Evolutionary conservation across 2,888 invertebrate species (phyloP), one percentile per base, ranked within the genome.

Genomic region (Eupithecia insigniata): DNA sequence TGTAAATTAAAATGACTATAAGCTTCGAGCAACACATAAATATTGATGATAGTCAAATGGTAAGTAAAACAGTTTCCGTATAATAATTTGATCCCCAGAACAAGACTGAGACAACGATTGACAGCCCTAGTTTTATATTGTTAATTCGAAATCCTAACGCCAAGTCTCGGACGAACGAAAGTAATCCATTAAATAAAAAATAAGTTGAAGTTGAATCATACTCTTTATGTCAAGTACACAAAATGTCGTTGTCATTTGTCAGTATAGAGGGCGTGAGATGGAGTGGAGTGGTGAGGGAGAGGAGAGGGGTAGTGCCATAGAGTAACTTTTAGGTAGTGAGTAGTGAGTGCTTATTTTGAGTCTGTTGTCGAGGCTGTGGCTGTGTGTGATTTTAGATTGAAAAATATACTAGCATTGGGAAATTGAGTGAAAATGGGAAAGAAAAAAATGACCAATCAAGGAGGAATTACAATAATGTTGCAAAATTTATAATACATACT

Each of bases 41-140:
- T 26, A 85, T 85, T 51, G 92, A 92, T 66, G 93, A 93, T 67
- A 89, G 87, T 76, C 87, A 92, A 82, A 90, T 92, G 90, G 93
- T 93, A 85, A 83, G 30, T 30, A 67, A 5, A 51, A n/a, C 26
- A 18, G 8, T 5, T 12, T 55, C 12, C 12, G 2, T 55, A 3
- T 10, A 46, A n/a, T 46, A n/a, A 16, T 39, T 30, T 39, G 39
- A 46, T 46, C n/a, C n/a, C 8, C 8, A 8, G 46, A 46, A n/a
- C n/a, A 51, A 51, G 46, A 18, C 10, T 51, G 22, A 51, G 46
- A 51, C 22, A 22, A 22, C 46, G 46, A 51, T 51, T 51, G 18
- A 26, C 51, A 55, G 14, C 26, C 12, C 55, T 55, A 26, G 22
- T 46, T 22, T 51, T 46, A 1, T 2, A 2, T 22, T 4, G 22